These are phyloP conservation scores for Sebastes vulpes DNA, from an alignment of 2,797 vertebrate genomes.

Conservation along the genomic window DNA sequence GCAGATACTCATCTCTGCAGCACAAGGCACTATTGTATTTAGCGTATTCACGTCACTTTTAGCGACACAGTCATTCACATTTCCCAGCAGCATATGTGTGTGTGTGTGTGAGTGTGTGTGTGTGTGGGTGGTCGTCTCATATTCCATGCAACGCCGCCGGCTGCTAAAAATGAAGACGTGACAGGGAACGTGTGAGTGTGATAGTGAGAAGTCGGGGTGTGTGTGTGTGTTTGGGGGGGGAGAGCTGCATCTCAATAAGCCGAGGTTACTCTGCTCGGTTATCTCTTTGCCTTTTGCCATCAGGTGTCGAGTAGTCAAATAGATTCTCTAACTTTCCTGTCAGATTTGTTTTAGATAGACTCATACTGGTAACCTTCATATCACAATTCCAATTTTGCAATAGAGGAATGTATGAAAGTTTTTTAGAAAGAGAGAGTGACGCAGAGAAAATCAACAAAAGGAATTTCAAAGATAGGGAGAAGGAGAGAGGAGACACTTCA, in stretches of 20 bases:
- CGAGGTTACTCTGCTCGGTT: conserved; percentile 7
- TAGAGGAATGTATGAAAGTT: background rate
- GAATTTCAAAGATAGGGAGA: background rate
- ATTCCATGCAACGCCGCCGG: conserved; percentile 66
- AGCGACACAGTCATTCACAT: conserved; percentile 73
- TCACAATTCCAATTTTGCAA: background rate
- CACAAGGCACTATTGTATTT: conserved; percentile 72
- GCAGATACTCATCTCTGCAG: conserved; percentile 54
- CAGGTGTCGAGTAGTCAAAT: background rate
- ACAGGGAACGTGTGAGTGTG: conserved; percentile 77
- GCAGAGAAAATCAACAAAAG: background rate
- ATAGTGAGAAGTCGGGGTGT: conserved; percentile 46
- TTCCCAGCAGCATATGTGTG: conserved; percentile 65
- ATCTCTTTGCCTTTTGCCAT: background rate
- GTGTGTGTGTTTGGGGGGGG: background rate
- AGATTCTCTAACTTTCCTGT: background rate
- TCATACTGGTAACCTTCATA: background rate
- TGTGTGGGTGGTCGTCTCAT: conserved; percentile 74
- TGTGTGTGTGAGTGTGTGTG: conserved; percentile 21
- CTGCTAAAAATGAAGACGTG: conserved; percentile 83
- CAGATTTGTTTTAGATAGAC: background rate
- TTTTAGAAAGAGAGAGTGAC: background rate
- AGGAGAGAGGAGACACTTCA: background rate
- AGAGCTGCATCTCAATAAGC: conserved; percentile 23
- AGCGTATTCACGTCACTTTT: conserved; percentile 55